A percentile compares a stretch with the other conserved stretches of the same genome.
Conservation (phyloP, 2,888 invertebrate species). For the Imbricaverruca yamaguchii region DNA sequence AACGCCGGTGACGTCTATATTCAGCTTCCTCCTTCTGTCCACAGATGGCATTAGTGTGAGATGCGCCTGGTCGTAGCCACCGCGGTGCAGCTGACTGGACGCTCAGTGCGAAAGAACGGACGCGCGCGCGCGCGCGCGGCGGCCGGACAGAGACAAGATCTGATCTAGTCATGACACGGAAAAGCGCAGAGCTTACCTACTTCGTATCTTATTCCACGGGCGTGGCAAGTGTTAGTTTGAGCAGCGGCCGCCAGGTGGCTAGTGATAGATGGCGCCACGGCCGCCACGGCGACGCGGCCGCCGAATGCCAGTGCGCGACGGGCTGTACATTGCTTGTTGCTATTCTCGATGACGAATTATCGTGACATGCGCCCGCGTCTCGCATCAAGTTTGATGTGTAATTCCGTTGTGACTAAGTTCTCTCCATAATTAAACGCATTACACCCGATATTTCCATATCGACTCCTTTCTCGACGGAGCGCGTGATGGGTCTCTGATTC, state of each 20-base stretch:
- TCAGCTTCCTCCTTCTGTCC: not conserved
- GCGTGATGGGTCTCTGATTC: too few relatives aligned
- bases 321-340: conserved; percentile 17
- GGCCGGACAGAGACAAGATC: not conserved
- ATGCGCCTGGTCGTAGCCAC: not conserved
- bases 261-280: not conserved
- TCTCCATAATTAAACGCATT: not conserved
- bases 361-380: not conserved
- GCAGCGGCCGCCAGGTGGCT: conserved; percentile 3
- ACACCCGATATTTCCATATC: not conserved
- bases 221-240: not conserved
- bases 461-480: too few relatives aligned
- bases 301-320: not conserved
- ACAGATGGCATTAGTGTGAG: conserved; percentile 12
- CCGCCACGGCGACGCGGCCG: not conserved
- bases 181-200: conserved; percentile 5
- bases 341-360: conserved; percentile 7
- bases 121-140: too few relatives aligned
- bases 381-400: not conserved
- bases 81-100: not conserved
- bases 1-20: too few relatives aligned
- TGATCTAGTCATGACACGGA: not conserved
- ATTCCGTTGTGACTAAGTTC: not conserved
- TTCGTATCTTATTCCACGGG: not conserved
- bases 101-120: not conserved